A percentile compares a stretch with the other conserved stretches of the same genome.
Conservation (phyloP, 1,140 invertebrate genomes). For the Drosophila triauraria region DNA sequence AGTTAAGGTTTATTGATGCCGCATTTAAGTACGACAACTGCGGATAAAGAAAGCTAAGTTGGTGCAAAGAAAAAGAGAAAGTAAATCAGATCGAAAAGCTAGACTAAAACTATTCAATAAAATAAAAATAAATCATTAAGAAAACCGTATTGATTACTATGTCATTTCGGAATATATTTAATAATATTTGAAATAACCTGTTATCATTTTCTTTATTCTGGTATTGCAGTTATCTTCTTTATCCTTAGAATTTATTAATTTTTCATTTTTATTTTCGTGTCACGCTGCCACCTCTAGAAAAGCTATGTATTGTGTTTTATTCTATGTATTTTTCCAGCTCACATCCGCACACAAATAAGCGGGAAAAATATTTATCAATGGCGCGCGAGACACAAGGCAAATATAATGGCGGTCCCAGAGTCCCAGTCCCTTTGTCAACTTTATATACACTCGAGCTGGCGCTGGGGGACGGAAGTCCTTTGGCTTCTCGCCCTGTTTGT, state of each 20-base stretch:
- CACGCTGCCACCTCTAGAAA: slow-evolving; percentile 23
- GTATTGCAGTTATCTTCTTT: rapidly evolving
- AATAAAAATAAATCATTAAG: not conserved
- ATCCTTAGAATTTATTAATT: not conserved
- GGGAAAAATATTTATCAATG: slow-evolving; percentile 64
- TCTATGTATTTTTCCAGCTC: slow-evolving; percentile 65
- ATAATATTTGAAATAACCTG: too few species aligned
- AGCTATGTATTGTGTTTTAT: slow-evolving; percentile 54
- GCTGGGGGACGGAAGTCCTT: not conserved
- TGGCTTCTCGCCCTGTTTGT: slow-evolving; percentile 29
- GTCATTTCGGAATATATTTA: too few species aligned
- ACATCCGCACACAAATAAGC: slow-evolving; percentile 57
- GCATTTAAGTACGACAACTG: slow-evolving; percentile 2
- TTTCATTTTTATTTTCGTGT: slow-evolving; percentile 20
- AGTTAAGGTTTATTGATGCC: slow-evolving; percentile 38
- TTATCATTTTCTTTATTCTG: not conserved
- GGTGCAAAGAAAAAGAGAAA: not conserved
- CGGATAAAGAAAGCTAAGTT: slow-evolving; percentile 6
- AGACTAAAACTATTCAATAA: not conserved
- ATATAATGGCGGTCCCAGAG: slow-evolving; percentile 20
- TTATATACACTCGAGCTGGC: not conserved
- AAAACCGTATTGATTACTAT: not conserved
- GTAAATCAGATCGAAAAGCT: not conserved
- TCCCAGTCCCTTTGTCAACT: slow-evolving; percentile 30
- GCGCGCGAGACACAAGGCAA: slow-evolving; percentile 43